phyloP scores from a whole-genome alignment of 1,140 invertebrate genomes.

The Drosophila nigromelanica region DNA sequence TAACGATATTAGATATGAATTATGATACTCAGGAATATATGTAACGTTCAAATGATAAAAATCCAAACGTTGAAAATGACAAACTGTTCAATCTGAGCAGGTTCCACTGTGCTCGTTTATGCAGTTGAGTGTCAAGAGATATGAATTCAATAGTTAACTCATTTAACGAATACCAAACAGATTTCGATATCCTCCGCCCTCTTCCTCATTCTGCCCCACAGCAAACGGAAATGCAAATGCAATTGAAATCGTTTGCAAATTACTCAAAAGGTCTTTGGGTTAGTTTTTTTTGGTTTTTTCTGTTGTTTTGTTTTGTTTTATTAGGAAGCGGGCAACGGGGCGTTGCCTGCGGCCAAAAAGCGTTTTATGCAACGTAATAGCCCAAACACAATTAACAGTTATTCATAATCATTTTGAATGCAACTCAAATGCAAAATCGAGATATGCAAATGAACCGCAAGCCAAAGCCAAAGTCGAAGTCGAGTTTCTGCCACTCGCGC shows the following conservation, averaged over 20 bases:
- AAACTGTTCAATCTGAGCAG: background rate
- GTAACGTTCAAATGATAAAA: too few relatives aligned
- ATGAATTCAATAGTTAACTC: conserved; percentile 8
- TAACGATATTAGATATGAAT: too few relatives aligned
- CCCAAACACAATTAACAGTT: conserved; percentile 58
- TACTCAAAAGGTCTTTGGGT: conserved; percentile 29
- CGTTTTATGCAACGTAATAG: conserved; percentile 49
- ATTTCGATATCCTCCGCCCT: background rate
- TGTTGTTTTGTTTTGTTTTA: too few relatives aligned
- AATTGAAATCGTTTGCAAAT: conserved; percentile 23
- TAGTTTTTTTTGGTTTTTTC: background rate
- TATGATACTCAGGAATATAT: too few relatives aligned
- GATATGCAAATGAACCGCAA: conserved; percentile 51
- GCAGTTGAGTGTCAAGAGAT: background rate
- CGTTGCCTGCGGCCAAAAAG: conserved; percentile 19
- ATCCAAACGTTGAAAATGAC: background rate
- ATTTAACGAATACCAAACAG: conserved; percentile 4
- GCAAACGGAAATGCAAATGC: conserved; percentile 12
- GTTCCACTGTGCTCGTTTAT: background rate
- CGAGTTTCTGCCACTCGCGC: conserved; percentile 6
- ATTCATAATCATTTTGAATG: conserved; percentile 47
- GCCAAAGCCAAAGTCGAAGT: conserved; percentile 7
- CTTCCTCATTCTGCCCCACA: background rate
- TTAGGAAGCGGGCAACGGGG: background rate
- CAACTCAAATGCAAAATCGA: conserved; percentile 12